phyloP scores from a whole-genome alignment of 2,113 vertebrate genomes.

The Neolamprologus brichardi region DNA sequence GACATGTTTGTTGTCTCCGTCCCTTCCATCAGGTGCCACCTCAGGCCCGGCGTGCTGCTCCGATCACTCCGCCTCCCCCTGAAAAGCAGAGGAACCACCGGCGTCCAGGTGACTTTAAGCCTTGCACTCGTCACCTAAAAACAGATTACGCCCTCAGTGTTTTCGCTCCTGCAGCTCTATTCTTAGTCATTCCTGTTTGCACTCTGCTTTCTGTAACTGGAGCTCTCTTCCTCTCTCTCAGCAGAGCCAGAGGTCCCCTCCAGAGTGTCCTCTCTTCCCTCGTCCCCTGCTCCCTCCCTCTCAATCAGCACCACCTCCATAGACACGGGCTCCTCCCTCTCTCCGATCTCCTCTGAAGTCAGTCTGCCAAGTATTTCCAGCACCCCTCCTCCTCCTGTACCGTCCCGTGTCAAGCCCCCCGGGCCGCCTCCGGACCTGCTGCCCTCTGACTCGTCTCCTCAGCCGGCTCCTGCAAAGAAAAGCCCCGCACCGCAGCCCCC shows the following conservation, averaged over 20 bases:
- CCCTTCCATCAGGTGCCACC: conserved; percentile 76
- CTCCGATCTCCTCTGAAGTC: conserved; percentile 72
- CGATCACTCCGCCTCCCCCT: conserved; percentile 84
- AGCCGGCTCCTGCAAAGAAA: conserved; percentile 43
- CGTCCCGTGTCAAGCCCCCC: conserved; percentile 76
- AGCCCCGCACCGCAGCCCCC: conserved; percentile 54
- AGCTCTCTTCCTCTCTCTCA: background rate
- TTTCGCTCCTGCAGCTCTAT: conserved; percentile 37
- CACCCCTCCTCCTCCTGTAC: conserved; percentile 90
- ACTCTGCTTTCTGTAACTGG: conserved; percentile 37
- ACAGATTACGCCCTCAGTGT: background rate
- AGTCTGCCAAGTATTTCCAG: conserved; percentile 81
- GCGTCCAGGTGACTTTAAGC: conserved; percentile 40
- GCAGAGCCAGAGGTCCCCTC: conserved; percentile 64
- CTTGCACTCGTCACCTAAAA: background rate
- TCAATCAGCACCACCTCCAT: conserved; percentile 81
- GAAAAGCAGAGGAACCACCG: conserved; percentile 80
- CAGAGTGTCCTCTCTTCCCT: conserved; percentile 57
- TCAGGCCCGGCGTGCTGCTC: conserved; percentile 81
- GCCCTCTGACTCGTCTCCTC: conserved; percentile 7
- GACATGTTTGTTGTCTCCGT: background rate
- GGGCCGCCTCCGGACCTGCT: background rate
- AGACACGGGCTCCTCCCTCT: conserved; percentile 82
- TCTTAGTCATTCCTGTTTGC: conserved; percentile 38
- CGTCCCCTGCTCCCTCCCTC: conserved; percentile 70